A percentile compares a stretch with the other conserved stretches of the same genome.
phyloP scores from a whole-genome alignment of 2,113 vertebrate species.

The Strix aluco region DNA sequence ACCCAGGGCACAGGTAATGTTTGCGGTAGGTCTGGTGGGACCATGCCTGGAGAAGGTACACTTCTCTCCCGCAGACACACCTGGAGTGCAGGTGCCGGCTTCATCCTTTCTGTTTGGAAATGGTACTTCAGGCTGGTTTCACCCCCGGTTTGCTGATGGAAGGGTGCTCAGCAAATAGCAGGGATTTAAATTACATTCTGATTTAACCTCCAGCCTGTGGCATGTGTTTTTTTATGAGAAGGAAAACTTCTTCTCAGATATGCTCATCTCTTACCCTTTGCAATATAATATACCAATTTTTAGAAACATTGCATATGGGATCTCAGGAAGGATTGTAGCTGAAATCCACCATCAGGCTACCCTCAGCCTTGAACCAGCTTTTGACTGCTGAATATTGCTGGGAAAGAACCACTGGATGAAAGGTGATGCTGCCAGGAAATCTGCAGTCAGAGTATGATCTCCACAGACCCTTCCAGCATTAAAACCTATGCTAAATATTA shows the following conservation, averaged over 20 bases:
- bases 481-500: background rate
- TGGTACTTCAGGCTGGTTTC: background rate
- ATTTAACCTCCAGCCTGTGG: background rate
- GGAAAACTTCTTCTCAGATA: background rate
- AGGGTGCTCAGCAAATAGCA: background rate
- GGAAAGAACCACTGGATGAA: background rate
- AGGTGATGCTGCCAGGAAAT: background rate
- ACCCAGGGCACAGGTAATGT: background rate
- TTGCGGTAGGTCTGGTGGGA: background rate
- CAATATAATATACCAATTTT: background rate
- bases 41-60: background rate
- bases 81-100: background rate
- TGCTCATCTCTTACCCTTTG: background rate
- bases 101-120: background rate
- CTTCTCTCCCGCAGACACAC: background rate
- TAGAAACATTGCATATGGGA: background rate
- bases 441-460: background rate
- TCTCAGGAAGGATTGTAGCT: background rate
- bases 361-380: background rate
- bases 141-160: background rate
- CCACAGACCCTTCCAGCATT: background rate
- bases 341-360: background rate
- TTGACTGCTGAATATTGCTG: background rate
- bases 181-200: background rate
- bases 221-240: background rate